Evolutionary conservation across 1,140 invertebrate species (phyloP).

Genomic region (Vollenhovia emeryi): DNA sequence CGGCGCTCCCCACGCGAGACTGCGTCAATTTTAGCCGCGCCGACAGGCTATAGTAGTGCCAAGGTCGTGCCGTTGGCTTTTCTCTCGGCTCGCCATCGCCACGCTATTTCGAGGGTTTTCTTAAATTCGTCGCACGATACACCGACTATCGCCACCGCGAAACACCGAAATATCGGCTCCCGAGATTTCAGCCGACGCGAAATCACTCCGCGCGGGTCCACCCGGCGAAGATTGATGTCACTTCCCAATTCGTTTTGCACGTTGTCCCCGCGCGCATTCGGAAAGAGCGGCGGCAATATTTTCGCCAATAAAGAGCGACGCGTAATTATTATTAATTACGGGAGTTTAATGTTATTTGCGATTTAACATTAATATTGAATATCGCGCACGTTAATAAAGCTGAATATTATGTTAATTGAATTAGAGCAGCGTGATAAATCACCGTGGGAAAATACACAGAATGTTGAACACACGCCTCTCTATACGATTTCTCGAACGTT

Average conservation of each 20-base stretch:
- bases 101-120: constrained; percentile 73
- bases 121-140: constrained; percentile 28
- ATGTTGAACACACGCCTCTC: neutral
- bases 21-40: constrained; percentile 61
- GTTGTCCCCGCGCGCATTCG: neutral
- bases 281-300: constrained; percentile 1
- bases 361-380: constrained; percentile 21
- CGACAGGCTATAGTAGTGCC: constrained; percentile 62
- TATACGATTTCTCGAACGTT: neutral
- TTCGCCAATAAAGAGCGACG: neutral
- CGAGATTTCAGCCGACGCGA: neutral
- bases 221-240: neutral
- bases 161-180: constrained; percentile 5
- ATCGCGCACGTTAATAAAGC: neutral
- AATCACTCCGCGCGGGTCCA: neutral
- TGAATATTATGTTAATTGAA: constrained; percentile 3
- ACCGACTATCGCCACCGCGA: constrained; percentile 36
- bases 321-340: constrained; percentile 13
- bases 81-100: constrained; percentile 35
- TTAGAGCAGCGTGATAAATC: neutral
- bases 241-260: neutral
- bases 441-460: neutral
- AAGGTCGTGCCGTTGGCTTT: constrained; percentile 72
- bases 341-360: neutral
- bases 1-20: constrained; percentile 34